Percentiles rank a stretch among this genome's conserved stretches.
Evolutionary conservation across 2,888 invertebrate genomes (phyloP).

Genomic region (Trachelus stipa): DNA sequence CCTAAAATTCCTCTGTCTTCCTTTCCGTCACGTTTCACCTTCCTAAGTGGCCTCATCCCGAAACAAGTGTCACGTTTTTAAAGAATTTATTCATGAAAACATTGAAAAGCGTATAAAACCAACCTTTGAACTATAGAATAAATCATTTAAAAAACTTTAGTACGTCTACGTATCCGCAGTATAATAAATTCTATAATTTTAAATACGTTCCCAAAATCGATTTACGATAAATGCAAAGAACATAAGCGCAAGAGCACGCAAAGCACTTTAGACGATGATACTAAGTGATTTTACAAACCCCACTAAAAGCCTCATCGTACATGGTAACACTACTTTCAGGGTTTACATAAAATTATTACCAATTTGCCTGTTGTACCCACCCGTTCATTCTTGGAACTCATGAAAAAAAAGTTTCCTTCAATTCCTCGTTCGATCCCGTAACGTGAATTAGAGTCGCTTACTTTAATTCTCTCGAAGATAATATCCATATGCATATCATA

Average conservation of each 20-base stretch:
- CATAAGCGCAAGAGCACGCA: neutral
- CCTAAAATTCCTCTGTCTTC: neutral
- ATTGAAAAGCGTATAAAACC: neutral
- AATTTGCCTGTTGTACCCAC: neutral
- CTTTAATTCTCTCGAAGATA: neutral
- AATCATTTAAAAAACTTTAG: neutral
- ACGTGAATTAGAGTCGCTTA: neutral
- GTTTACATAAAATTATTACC: neutral
- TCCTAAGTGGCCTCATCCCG: neutral
- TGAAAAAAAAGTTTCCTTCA: neutral
- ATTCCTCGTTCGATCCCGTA: neutral
- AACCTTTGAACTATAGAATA: neutral
- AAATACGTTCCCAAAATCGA: neutral
- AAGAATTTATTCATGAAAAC: neutral
- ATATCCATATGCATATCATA: neutral
- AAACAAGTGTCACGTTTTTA: neutral
- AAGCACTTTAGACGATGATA: slow-evolving; percentile 9
- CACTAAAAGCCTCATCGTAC: neutral
- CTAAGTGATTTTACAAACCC: slow-evolving; percentile 21
- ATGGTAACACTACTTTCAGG: neutral
- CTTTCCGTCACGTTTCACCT: neutral
- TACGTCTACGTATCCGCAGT: neutral
- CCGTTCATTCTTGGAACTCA: neutral
- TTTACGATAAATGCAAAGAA: neutral
- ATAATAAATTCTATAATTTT: neutral